Evolutionary conservation across 2,113 vertebrate genomes (phyloP).

Genomic region (Lota lota): DNA sequence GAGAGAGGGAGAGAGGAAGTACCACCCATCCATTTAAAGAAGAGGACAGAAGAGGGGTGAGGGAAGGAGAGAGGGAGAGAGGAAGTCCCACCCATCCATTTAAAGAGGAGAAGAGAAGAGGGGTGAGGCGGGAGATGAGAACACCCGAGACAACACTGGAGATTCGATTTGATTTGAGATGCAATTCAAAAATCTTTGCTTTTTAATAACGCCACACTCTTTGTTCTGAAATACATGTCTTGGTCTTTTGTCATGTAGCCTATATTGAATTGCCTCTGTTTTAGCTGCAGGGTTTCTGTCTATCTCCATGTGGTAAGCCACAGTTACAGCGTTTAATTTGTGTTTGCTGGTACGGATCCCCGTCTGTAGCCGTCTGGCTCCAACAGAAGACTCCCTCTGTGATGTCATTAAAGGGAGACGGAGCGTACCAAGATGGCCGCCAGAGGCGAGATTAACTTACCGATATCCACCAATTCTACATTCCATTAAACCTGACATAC

Average conservation of each 20-base stretch:
- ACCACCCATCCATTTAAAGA: neutral
- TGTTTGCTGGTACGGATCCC: conserved; percentile 23
- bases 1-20: conserved; percentile 4
- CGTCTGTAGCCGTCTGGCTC: conserved; percentile 3
- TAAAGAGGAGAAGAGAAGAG: neutral
- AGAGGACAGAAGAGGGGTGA: neutral
- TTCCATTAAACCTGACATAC: conserved; percentile 33
- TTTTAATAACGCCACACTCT: neutral
- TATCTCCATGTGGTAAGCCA: conserved; percentile 25
- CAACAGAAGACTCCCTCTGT: conserved; percentile 40
- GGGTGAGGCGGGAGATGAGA: neutral
- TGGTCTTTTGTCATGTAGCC: neutral
- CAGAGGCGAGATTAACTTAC: conserved; percentile 28
- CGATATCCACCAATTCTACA: conserved; percentile 28
- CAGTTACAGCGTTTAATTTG: conserved; percentile 39
- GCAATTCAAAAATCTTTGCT: no score
- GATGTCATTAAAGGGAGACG: conserved; percentile 53
- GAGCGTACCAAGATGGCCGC: conserved; percentile 39
- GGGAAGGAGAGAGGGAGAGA: neutral
- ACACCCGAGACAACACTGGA: neutral
- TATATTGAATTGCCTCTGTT: neutral
- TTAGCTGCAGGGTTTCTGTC: neutral
- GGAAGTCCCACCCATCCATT: conserved; percentile 8
- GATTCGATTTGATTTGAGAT: neutral
- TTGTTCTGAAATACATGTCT: neutral